These are phyloP conservation scores for Tyto alba DNA, from an alignment of 2,113 vertebrate species.

Conservation along the genomic window DNA sequence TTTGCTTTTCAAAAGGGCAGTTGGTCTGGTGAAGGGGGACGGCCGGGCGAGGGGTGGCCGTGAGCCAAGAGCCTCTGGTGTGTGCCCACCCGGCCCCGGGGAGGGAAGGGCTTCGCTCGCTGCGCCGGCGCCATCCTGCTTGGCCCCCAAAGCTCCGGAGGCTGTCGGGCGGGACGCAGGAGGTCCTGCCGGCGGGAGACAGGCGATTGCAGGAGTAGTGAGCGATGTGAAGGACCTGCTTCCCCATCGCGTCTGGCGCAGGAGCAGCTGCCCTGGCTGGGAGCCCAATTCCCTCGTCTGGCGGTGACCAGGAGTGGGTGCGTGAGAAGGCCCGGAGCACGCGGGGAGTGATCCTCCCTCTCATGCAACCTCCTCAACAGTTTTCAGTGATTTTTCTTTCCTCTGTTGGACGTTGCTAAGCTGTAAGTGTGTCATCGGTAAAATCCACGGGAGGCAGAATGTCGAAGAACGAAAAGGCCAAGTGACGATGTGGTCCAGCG, in stretches of 20 bases:
- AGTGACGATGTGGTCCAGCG: neutral
- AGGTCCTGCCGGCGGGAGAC: neutral
- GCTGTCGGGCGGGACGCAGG: accelerated
- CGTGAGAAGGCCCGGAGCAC: neutral
- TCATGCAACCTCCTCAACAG: neutral
- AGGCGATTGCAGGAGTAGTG: accelerated
- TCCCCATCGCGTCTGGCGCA: accelerated
- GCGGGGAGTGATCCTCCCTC: neutral
- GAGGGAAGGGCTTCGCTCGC: neutral
- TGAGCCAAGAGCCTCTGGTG: neutral
- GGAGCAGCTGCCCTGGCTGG: neutral
- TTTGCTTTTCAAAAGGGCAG: neutral
- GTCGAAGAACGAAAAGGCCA: neutral
- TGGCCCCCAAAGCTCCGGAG: neutral
- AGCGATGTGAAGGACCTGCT: accelerated
- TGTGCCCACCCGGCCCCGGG: too few relatives aligned
- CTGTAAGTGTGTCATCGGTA: accelerated
- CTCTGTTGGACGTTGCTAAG: neutral
- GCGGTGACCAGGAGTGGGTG: accelerated
- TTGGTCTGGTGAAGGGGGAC: neutral
- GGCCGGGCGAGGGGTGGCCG: accelerated
- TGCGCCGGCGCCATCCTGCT: accelerated
- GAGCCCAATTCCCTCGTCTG: neutral
- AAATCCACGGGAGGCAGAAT: neutral
- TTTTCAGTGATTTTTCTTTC: neutral